Evolutionary conservation across 1,140 invertebrate genomes (phyloP).

Genomic region (Archegozetes longisetosus): DNA sequence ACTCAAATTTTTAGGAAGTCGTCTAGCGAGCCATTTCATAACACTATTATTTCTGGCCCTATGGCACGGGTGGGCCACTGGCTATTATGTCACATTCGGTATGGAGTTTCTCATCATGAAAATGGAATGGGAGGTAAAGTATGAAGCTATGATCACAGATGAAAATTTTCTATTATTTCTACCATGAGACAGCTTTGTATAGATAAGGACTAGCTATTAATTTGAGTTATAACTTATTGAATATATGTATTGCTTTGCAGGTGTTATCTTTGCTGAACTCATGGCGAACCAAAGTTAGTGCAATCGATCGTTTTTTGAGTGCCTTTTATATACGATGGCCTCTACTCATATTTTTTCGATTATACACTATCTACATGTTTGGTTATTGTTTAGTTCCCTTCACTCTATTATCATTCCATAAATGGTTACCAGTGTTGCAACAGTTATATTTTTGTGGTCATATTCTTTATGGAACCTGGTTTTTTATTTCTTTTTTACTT

Average conservation of each 20-base stretch:
- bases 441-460: conserved; percentile 15
- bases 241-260: neutral
- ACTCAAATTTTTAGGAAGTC: conserved; percentile 70
- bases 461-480: conserved; percentile 6
- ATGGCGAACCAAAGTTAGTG: neutral
- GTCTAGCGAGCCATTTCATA: conserved; percentile 57
- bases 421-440: conserved; percentile 30
- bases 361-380: conserved; percentile 39
- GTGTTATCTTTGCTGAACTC: neutral
- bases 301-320: conserved; percentile 1
- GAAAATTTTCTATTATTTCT: neutral
- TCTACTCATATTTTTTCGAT: neutral
- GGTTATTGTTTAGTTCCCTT: conserved; percentile 70
- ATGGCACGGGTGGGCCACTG: conserved; percentile 76
- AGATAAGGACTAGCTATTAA: no score
- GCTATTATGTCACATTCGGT: conserved; percentile 80
- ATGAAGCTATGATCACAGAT: conserved; percentile 17
- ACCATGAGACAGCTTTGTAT: neutral
- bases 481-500: neutral
- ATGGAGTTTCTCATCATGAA: conserved; percentile 77
- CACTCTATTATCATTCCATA: conserved; percentile 46
- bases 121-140: conserved; percentile 67
- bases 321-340: conserved; percentile 5
- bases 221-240: conserved; percentile 5
- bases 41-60: conserved; percentile 71